Conservation (phyloP, 2,797 vertebrate genomes). For the Melanotaenia parkinsoni region DNA sequence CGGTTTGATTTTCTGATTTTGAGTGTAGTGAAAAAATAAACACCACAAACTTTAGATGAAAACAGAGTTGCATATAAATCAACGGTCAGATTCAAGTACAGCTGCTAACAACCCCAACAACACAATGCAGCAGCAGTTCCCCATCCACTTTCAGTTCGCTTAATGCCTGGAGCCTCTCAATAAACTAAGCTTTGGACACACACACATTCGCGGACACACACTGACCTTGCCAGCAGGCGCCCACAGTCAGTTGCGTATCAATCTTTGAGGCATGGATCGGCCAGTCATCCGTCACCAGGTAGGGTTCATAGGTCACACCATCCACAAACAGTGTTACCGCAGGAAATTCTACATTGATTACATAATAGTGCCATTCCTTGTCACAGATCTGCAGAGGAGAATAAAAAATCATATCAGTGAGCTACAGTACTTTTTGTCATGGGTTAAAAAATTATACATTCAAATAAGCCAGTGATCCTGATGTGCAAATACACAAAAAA, state of each 20-base stretch:
- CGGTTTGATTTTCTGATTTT: conserved; percentile 17
- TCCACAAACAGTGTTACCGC: conserved; percentile 95
- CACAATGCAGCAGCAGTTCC: conserved; percentile 6
- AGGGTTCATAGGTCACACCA: conserved; percentile 94
- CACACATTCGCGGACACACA: conserved; percentile 27
- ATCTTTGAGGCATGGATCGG: conserved; percentile 95
- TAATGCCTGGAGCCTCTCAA: conserved; percentile 5
- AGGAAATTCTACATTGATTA: conserved; percentile 96
- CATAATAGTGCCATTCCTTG: conserved; percentile 99
- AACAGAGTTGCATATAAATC: conserved; percentile 28
- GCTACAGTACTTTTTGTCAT: not conserved
- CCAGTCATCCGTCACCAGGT: conserved; percentile 98
- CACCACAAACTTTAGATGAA: conserved; percentile 19
- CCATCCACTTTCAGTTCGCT: conserved; percentile 12
- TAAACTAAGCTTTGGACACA: conserved; percentile 4
- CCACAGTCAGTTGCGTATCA: conserved; percentile 94
- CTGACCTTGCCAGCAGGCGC: conserved; percentile 99
- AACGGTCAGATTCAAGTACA: conserved; percentile 29
- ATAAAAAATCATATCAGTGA: conserved; percentile 21
- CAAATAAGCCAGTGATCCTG: conserved; percentile 22
- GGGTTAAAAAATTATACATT: conserved; percentile 30
- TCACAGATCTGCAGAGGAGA: conserved; percentile 90
- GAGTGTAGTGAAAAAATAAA: conserved; percentile 25
- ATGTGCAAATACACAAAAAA: conserved; percentile 30
- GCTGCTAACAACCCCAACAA: conserved; percentile 32